A percentile compares a stretch with the other conserved stretches of the same genome.
Evolutionary conservation across 2,113 vertebrate genomes (phyloP).

Genomic region (Apeltes quadracus): DNA sequence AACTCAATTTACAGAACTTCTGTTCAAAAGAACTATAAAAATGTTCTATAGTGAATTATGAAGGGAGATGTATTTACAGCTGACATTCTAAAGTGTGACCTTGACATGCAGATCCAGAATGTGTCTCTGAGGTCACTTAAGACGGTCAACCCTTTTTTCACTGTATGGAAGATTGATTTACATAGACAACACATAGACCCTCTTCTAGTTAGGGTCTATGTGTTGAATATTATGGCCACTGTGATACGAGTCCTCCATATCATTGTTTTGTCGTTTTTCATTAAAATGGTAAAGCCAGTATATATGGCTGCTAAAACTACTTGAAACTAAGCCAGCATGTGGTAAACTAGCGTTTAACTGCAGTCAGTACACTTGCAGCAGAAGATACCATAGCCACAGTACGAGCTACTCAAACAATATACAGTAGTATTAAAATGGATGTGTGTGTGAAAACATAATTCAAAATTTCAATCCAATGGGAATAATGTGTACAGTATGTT

Average conservation of each 20-base stretch:
- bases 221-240: not conserved
- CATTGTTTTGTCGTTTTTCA: not conserved
- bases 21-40: not conserved
- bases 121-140: not conserved
- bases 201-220: not conserved
- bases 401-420: not conserved
- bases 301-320: constrained; percentile 1
- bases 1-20: not conserved
- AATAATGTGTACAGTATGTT: fast-evolving
- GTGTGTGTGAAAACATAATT: fast-evolving
- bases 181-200: too few relatives aligned
- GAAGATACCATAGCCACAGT: constrained; percentile 64
- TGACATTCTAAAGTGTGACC: constrained; percentile 54
- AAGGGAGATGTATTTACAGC: constrained; percentile 27
- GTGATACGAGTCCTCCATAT: not conserved
- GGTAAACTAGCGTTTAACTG: constrained; percentile 56
- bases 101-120: constrained; percentile 32
- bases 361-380: constrained; percentile 75
- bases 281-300: not conserved
- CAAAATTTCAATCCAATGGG: fast-evolving
- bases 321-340: constrained; percentile 31
- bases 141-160: not conserved
- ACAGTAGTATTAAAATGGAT: not conserved
- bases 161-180: not conserved
- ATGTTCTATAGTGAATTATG: not conserved